These are phyloP conservation scores for Cydia splendana DNA, from an alignment of 1,140 invertebrate species.

Conservation along the genomic window DNA sequence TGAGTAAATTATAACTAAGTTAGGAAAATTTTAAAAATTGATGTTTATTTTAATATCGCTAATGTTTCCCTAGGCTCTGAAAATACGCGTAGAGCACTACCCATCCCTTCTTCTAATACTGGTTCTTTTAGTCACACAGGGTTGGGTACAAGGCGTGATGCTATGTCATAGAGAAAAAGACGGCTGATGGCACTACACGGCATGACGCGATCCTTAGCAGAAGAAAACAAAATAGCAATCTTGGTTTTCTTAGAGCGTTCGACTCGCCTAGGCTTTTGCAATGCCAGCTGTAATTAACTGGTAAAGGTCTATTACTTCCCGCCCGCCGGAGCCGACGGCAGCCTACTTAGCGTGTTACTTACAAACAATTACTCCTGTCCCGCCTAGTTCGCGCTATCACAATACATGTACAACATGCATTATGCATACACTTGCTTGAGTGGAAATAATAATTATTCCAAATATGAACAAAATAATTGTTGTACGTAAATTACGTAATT, in stretches of 20 bases:
- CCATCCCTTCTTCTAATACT: too few relatives aligned
- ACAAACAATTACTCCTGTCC: conserved; percentile 60
- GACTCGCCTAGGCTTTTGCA: neutral
- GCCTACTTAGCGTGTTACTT: conserved; percentile 65
- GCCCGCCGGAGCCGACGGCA: conserved; percentile 39
- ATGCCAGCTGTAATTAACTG: conserved; percentile 40
- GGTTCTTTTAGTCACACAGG: too few relatives aligned
- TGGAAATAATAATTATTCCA: neutral
- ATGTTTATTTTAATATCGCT: too few relatives aligned
- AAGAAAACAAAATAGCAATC: neutral
- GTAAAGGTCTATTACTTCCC: conserved; percentile 44
- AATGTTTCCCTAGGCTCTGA: too few relatives aligned
- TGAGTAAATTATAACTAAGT: too few relatives aligned
- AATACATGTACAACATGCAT: neutral
- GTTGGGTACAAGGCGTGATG: too few relatives aligned
- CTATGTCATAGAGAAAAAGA: too few relatives aligned
- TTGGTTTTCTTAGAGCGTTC: neutral
- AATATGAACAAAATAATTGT: neutral
- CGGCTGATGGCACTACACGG: too few relatives aligned
- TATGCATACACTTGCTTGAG: neutral
- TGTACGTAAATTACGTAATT: neutral
- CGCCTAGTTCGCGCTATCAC: conserved; percentile 15
- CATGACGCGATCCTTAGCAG: too few relatives aligned
- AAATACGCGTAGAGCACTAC: too few relatives aligned
- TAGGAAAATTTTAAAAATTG: too few relatives aligned